phyloP scores from a whole-genome alignment of 2,888 invertebrate species.

The Pristionchus fissidentatus region DNA sequence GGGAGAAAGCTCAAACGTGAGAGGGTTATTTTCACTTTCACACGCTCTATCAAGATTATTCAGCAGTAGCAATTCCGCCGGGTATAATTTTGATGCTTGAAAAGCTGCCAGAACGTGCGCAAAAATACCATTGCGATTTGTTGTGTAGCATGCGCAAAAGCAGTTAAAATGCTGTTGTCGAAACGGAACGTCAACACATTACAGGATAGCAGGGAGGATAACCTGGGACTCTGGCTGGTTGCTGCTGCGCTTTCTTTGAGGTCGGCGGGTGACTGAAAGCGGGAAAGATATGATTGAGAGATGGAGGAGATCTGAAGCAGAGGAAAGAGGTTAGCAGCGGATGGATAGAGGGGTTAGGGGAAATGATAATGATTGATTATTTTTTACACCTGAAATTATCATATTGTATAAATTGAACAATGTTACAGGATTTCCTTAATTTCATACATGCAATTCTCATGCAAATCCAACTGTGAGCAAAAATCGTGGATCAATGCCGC shows the following conservation, averaged over 20 bases:
- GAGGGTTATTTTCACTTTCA: no score
- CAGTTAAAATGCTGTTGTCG: no score
- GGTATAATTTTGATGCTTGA: no score
- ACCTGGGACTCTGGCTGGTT: not conserved
- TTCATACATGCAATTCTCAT: not conserved
- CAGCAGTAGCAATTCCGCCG: no score
- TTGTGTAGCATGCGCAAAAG: not conserved
- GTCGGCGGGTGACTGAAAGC: constrained; percentile 1
- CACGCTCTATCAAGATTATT: no score
- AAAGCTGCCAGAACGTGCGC: no score
- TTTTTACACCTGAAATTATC: no score
- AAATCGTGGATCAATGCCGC: no score
- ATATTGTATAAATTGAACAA: not conserved
- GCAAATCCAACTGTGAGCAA: no score
- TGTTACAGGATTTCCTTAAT: not conserved
- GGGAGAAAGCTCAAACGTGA: no score
- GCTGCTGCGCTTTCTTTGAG: not conserved
- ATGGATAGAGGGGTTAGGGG: constrained; percentile 8
- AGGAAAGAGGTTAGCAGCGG: not conserved
- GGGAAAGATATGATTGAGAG: constrained; percentile 40
- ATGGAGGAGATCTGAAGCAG: constrained; percentile 23
- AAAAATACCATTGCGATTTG: no score
- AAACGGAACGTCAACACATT: not conserved
- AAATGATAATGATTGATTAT: no score
- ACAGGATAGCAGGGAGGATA: not conserved